These are phyloP conservation scores for Barbus barbus DNA, from an alignment of 2,113 vertebrate genomes.

Conservation along the genomic window DNA sequence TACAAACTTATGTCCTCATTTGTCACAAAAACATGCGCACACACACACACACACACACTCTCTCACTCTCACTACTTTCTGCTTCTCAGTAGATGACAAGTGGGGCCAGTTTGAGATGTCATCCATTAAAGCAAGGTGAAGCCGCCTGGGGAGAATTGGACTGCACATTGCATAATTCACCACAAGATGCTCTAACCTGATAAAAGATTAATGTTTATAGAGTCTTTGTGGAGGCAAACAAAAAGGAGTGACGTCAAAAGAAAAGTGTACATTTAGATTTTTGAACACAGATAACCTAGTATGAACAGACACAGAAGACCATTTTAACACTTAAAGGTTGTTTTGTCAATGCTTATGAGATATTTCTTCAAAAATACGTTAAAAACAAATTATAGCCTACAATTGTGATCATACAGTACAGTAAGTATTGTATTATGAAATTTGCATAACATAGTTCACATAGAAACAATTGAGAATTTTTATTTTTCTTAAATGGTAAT, in stretches of 20 bases:
- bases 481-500: too few relatives aligned
- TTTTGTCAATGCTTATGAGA: background rate
- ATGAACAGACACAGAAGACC: background rate
- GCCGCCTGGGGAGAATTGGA: slow-evolving; percentile 36
- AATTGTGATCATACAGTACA: background rate
- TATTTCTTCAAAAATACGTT: background rate
- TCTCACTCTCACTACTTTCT: background rate
- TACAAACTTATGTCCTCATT: too few relatives aligned
- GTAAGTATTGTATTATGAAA: background rate
- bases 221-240: slow-evolving; percentile 49
- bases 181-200: slow-evolving; percentile 43
- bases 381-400: background rate
- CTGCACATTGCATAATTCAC: slow-evolving; percentile 52
- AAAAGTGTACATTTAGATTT: slow-evolving; percentile 41
- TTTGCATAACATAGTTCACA: background rate
- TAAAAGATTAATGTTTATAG: slow-evolving; percentile 54
- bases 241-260: slow-evolving; percentile 25
- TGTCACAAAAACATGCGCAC: too few relatives aligned
- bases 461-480: too few relatives aligned
- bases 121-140: slow-evolving; percentile 54
- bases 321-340: background rate
- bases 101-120: slow-evolving; percentile 25
- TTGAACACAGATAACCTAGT: slow-evolving; percentile 30
- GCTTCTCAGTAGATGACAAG: slow-evolving; percentile 19
- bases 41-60: background rate